phyloP scores from a whole-genome alignment of 1,140 invertebrate genomes.

The Patella vulgata region DNA sequence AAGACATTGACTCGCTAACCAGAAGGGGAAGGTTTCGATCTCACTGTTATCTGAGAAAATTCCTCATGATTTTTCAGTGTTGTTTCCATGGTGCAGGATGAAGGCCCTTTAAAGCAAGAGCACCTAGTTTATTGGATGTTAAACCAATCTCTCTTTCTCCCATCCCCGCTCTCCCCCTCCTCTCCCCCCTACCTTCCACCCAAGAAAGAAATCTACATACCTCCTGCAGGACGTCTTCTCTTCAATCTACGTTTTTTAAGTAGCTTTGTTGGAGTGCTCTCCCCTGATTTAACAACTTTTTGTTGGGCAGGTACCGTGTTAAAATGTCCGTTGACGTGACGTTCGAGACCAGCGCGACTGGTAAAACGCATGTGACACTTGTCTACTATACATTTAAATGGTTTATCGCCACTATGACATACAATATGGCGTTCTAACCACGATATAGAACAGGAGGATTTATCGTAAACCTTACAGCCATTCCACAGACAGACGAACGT shows the following conservation, averaged over 20 bases:
- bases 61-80: too few species aligned
- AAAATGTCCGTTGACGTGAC: conserved; percentile 95
- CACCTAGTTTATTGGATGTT: too few species aligned
- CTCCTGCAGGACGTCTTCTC: conserved; percentile 76
- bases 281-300: conserved; percentile 52
- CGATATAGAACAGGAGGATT: conserved; percentile 86
- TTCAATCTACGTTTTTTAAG: conserved; percentile 87
- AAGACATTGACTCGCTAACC: too few species aligned
- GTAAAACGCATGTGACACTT: conserved; percentile 90
- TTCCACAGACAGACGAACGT: conserved; percentile 91
- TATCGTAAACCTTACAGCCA: conserved; percentile 93
- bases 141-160: too few species aligned
- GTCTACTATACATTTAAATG: conserved; percentile 94
- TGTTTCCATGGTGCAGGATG: too few species aligned
- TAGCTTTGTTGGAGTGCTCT: conserved; percentile 77
- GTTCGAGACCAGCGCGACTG: conserved; percentile 87
- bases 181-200: too few species aligned
- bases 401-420: conserved; percentile 88
- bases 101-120: too few species aligned
- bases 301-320: conserved; percentile 71
- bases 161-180: too few species aligned
- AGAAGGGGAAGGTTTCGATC: too few species aligned
- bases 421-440: conserved; percentile 95
- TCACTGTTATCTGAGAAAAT: too few species aligned
- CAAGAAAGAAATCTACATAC: too few species aligned